Conservation (phyloP, 1,140 invertebrate species). For the Drosophila willistoni region DNA sequence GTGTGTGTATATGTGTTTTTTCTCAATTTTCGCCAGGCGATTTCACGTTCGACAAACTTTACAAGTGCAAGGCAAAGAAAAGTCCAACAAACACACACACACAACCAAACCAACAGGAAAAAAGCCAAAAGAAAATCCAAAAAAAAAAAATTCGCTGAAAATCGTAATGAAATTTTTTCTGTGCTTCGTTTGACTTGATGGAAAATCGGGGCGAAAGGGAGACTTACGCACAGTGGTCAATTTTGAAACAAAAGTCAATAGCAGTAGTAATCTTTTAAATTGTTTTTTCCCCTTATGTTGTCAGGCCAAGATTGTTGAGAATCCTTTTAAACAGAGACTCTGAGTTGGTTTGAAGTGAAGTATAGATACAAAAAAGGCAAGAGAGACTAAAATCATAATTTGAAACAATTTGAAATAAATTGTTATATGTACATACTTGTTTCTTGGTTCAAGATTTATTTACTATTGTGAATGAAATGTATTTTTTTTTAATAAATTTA, state of each 20-base stretch:
- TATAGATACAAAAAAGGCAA: too few species aligned
- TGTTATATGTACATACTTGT: too few species aligned
- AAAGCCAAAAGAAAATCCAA: constrained; percentile 50
- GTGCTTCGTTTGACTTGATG: constrained; percentile 24
- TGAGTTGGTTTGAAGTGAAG: too few species aligned
- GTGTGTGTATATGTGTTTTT: constrained; percentile 39
- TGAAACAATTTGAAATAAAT: too few species aligned
- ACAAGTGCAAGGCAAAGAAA: constrained; percentile 78
- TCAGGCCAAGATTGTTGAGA: too few species aligned
- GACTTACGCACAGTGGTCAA: constrained; percentile 9
- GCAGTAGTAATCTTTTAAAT: background rate
- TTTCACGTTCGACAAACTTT: constrained; percentile 82
- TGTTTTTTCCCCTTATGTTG: too few species aligned
- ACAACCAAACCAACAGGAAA: constrained; percentile 3
- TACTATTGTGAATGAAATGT: too few species aligned
- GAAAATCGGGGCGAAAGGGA: constrained; percentile 12
- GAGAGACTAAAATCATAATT: too few species aligned
- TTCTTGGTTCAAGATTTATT: too few species aligned
- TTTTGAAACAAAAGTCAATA: background rate
- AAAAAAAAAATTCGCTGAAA: constrained; percentile 37
- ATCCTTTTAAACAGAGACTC: too few species aligned
- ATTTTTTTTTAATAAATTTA: too few species aligned
- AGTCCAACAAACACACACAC: constrained; percentile 40
- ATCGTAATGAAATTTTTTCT: constrained; percentile 57
- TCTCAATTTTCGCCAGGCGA: constrained; percentile 75